Percentiles rank a stretch among this genome's conserved stretches.
Conservation (phyloP, 2,113 vertebrate genomes). For the Scortum barcoo region DNA sequence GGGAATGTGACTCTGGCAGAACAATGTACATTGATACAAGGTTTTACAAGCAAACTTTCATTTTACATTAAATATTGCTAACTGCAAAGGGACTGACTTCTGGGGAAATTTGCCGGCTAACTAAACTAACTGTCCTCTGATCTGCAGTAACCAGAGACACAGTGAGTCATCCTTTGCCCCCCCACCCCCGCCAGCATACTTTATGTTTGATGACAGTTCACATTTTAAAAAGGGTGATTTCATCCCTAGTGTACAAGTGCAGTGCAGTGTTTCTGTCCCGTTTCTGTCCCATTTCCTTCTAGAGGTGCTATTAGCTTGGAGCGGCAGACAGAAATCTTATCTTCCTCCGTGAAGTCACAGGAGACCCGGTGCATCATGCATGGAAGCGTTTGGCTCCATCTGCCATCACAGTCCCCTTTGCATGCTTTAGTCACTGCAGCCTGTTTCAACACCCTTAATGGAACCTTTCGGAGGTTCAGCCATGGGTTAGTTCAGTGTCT, state of each 20-base stretch:
- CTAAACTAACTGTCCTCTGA: no score
- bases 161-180: no score
- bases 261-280: not conserved
- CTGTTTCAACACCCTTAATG: slow-evolving; percentile 53
- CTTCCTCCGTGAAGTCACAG: not conserved
- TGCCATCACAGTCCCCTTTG: not conserved
- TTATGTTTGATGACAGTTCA: not conserved
- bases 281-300: not conserved
- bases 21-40: no score
- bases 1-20: no score
- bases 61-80: no score
- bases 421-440: not conserved
- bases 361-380: not conserved
- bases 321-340: not conserved
- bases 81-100: no score
- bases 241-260: no score
- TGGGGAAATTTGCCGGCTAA: no score
- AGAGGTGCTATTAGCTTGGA: not conserved
- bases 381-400: not conserved
- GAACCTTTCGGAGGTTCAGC: slow-evolving; percentile 24
- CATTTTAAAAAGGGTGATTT: not conserved
- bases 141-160: no score
- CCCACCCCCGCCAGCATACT: not conserved
- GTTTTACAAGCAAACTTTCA: no score
- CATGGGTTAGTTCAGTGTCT: slow-evolving; percentile 8